Conservation (phyloP, 2,113 vertebrate genomes). For the Machaerirhynchus nigripectus region DNA sequence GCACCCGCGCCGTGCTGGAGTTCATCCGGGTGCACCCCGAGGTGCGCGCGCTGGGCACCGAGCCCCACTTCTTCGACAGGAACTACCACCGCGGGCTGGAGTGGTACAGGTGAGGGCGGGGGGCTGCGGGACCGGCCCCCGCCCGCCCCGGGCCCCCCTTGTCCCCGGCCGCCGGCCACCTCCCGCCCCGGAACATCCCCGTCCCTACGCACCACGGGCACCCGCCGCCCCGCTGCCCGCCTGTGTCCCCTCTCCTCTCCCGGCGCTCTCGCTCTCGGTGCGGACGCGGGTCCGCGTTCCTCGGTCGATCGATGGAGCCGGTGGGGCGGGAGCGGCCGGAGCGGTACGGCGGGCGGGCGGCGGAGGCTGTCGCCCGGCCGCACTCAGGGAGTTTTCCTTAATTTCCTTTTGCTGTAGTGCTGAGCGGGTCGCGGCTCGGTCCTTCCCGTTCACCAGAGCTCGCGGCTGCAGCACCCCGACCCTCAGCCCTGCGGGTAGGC, state of each 20-base stretch:
- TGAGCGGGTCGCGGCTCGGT: neutral
- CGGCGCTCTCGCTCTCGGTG: neutral
- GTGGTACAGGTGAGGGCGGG: constrained; percentile 91
- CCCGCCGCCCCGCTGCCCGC: neutral
- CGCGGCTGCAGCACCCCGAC: neutral
- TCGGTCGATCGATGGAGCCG: neutral
- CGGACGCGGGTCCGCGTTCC: neutral
- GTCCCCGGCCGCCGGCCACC: neutral
- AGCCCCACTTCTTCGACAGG: constrained; percentile 96
- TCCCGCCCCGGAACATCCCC: neutral
- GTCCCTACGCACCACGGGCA: neutral
- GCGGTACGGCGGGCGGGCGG: neutral
- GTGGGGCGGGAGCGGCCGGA: neutral
- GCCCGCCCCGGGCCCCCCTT: neutral
- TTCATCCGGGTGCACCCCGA: constrained; percentile 95
- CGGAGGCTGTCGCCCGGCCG: neutral
- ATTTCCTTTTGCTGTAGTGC: neutral
- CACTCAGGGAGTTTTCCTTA: neutral
- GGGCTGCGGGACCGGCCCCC: neutral
- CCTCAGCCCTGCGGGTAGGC: too few relatives aligned
- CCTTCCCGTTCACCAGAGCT: neutral
- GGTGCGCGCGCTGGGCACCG: constrained; percentile 91
- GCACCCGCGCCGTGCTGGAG: constrained; percentile 93
- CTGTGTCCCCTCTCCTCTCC: neutral
- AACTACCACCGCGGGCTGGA: constrained; percentile 92